Evolutionary conservation across 1,140 invertebrate species (phyloP).

Genomic region (Diorhabda elongata): DNA sequence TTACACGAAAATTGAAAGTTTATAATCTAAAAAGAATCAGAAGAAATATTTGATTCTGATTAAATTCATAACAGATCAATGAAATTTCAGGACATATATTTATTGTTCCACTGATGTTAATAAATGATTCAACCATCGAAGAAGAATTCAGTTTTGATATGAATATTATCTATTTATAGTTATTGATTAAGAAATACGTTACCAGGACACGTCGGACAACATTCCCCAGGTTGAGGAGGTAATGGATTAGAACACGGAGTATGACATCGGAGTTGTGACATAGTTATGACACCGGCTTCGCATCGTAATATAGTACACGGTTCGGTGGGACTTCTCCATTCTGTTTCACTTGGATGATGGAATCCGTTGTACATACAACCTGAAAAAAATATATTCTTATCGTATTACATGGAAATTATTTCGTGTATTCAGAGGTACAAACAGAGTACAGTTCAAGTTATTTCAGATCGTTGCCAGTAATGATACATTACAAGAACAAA

Average conservation of each 20-base stretch:
- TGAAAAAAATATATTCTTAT: slow-evolving; percentile 40
- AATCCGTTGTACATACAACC: slow-evolving; percentile 72
- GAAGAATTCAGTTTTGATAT: too few species aligned
- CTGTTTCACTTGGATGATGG: slow-evolving; percentile 67
- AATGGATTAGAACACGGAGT: slow-evolving; percentile 70
- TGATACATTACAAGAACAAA: too few species aligned
- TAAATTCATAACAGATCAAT: too few species aligned
- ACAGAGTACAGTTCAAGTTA: too few species aligned
- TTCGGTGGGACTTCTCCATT: slow-evolving; percentile 68
- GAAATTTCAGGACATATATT: background rate
- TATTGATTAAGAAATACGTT: slow-evolving; percentile 8
- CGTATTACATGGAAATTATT: too few species aligned
- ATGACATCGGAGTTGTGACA: slow-evolving; percentile 73
- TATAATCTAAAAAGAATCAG: too few species aligned
- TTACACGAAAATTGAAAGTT: too few species aligned
- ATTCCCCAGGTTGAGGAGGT: slow-evolving; percentile 67
- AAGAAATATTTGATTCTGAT: too few species aligned
- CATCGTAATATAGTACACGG: slow-evolving; percentile 70
- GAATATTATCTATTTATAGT: too few species aligned
- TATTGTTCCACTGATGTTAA: background rate
- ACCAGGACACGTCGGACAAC: slow-evolving; percentile 79
- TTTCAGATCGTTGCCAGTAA: too few species aligned
- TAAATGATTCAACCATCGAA: too few species aligned
- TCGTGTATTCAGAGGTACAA: too few species aligned
- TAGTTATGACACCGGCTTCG: slow-evolving; percentile 78